These are phyloP conservation scores for Drosophila subsilvestris DNA, from an alignment of 2,888 invertebrate genomes.

Conservation along the genomic window DNA sequence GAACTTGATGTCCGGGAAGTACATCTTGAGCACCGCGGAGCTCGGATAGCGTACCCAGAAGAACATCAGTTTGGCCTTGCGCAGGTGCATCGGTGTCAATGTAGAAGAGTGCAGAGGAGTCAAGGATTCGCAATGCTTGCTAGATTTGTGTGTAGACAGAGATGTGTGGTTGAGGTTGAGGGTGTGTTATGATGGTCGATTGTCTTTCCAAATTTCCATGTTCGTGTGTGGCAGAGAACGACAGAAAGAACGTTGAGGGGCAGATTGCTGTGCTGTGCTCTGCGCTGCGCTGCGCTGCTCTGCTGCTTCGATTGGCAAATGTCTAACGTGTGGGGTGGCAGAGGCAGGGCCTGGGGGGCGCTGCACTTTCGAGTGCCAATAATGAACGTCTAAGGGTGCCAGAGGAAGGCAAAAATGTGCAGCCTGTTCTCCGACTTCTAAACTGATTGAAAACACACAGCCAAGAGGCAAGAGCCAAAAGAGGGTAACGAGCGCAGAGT, in stretches of 20 bases:
- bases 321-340: conserved; percentile 48
- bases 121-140: conserved; percentile 87
- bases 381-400: conserved; percentile 74
- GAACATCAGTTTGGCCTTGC: conserved; percentile 99
- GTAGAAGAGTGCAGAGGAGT: conserved; percentile 96
- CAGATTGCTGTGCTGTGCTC: neutral
- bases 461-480: conserved; percentile 12
- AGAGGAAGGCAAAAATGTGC: conserved; percentile 2
- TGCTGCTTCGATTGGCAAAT: conserved; percentile 31
- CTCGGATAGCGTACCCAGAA: conserved; percentile 99
- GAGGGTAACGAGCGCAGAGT: conserved; percentile 60
- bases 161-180: conserved; percentile 23
- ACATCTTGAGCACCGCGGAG: conserved; percentile 99
- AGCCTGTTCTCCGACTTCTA: conserved; percentile 7
- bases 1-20: conserved; percentile 99
- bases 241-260: conserved; percentile 16
- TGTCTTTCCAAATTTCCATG: conserved; percentile 58
- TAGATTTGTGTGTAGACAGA: conserved; percentile 48
- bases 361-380: conserved; percentile 76
- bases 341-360: too few relatives aligned
- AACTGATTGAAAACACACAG: conserved; percentile 66
- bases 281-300: neutral
- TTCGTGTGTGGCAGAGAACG: conserved; percentile 43
- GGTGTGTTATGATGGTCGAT: conserved; percentile 51
- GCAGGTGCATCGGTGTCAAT: conserved; percentile 99